Evolutionary conservation across 2,797 vertebrate genomes (phyloP).

Genomic region (Trematomus bernacchii): DNA sequence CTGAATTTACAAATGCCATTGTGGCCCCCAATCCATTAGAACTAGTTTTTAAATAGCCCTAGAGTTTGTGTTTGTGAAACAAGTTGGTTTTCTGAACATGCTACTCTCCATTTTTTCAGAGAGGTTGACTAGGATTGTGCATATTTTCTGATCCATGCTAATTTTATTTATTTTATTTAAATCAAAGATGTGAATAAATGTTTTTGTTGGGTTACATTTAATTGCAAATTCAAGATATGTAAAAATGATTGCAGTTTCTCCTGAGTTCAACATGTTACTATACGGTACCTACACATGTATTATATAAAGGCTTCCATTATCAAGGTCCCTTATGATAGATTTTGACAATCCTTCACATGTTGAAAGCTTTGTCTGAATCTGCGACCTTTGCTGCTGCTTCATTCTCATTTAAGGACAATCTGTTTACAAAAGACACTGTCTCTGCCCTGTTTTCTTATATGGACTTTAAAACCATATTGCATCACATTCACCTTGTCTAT

Average conservation of each 20-base stretch:
- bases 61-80: slow-evolving; percentile 46
- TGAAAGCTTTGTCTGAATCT: slow-evolving; percentile 29
- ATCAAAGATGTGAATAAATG: slow-evolving; percentile 25
- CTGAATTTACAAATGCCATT: slow-evolving; percentile 57
- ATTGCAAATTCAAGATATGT: slow-evolving; percentile 12
- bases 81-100: slow-evolving; percentile 11
- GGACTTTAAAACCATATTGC: slow-evolving; percentile 32
- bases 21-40: slow-evolving; percentile 59
- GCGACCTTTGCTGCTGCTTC: slow-evolving; percentile 36
- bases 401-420: slow-evolving; percentile 42
- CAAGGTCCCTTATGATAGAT: neutral
- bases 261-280: slow-evolving; percentile 18
- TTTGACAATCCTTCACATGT: slow-evolving; percentile 16
- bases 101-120: neutral
- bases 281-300: slow-evolving; percentile 16
- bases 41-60: slow-evolving; percentile 33
- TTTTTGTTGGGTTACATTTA: slow-evolving; percentile 23
- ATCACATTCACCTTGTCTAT: slow-evolving; percentile 16
- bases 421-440: slow-evolving; percentile 42
- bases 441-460: slow-evolving; percentile 33
- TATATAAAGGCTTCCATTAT: slow-evolving; percentile 25
- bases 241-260: neutral
- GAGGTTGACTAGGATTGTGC: neutral
- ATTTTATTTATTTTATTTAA: slow-evolving; percentile 24
- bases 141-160: slow-evolving; percentile 11